Evolutionary conservation across 2,797 vertebrate genomes (phyloP).

Genomic region (Gallinago nigripennis): DNA sequence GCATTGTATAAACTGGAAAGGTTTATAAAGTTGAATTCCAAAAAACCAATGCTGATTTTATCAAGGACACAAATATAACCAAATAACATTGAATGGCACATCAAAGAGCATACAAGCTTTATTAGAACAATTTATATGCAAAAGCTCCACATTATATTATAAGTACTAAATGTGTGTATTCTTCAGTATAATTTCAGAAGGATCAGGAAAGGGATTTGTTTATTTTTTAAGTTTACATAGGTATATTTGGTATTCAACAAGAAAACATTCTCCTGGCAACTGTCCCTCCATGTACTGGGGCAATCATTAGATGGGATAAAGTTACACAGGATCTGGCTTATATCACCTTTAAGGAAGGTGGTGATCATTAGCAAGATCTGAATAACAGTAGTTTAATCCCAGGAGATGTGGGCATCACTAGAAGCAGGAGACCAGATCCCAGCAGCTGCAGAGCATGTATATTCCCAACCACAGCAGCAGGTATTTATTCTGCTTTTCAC

Average conservation of each 20-base stretch:
- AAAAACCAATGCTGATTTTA: conserved; percentile 9
- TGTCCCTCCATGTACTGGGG: neutral
- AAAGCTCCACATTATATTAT: neutral
- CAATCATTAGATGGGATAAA: neutral
- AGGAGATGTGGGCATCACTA: neutral
- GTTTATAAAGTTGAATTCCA: neutral
- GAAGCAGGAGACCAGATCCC: neutral
- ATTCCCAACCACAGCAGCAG: neutral
- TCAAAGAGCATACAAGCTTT: conserved; percentile 28
- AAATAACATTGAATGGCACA: conserved; percentile 8
- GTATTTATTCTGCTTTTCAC: neutral
- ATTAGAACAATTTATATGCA: conserved; percentile 42
- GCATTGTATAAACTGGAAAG: neutral
- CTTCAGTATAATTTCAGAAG: conserved; percentile 27
- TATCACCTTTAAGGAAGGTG: neutral
- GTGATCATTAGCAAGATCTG: neutral
- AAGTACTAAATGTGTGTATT: neutral
- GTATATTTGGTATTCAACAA: neutral
- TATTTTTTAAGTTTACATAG: conserved; percentile 22
- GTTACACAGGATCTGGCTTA: neutral
- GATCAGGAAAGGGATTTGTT: neutral
- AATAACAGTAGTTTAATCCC: neutral
- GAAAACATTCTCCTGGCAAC: neutral
- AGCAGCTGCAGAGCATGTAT: neutral
- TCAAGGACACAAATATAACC: conserved; percentile 40